These are phyloP conservation scores for Staurois parvus DNA, from an alignment of 2,797 vertebrate species.

Conservation along the genomic window DNA sequence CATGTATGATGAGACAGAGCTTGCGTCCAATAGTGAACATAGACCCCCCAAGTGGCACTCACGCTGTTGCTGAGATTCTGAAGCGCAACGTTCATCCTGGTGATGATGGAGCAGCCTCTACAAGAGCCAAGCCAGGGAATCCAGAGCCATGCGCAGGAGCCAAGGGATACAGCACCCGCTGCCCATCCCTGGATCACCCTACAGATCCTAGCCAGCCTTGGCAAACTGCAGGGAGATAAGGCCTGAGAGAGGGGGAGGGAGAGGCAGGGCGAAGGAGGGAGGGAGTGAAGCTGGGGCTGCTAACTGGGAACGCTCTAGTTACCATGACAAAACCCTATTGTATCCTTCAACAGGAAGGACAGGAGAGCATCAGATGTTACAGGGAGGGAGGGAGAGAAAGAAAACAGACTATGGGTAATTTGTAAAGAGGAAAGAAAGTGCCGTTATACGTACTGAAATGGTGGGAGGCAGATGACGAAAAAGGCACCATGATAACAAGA, in stretches of 20 bases:
- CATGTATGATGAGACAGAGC: slow-evolving; percentile 26
- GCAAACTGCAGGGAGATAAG: slow-evolving; percentile 57
- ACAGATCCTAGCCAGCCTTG: slow-evolving; percentile 53
- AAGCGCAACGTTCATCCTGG: slow-evolving; percentile 94
- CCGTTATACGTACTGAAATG: background rate
- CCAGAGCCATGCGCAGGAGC: slow-evolving; percentile 49
- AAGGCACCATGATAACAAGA: slow-evolving; percentile 27
- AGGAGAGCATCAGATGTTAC: slow-evolving; percentile 59
- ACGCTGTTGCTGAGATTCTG: slow-evolving; percentile 91
- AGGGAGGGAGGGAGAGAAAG: slow-evolving; percentile 37
- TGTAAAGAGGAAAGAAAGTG: slow-evolving; percentile 19
- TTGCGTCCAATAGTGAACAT: slow-evolving; percentile 8
- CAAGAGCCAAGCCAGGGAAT: slow-evolving; percentile 63
- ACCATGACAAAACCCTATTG: slow-evolving; percentile 64
- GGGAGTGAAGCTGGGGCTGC: slow-evolving; percentile 49
- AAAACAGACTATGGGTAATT: slow-evolving; percentile 13
- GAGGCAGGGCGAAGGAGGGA: slow-evolving; percentile 52
- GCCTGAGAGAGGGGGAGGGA: slow-evolving; percentile 56
- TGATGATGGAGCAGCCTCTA: slow-evolving; percentile 63
- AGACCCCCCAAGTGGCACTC: slow-evolving; percentile 68
- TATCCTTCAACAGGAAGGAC: slow-evolving; percentile 63
- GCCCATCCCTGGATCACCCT: slow-evolving; percentile 53
- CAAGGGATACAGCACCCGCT: slow-evolving; percentile 52
- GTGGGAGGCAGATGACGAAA: background rate
- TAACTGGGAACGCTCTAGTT: slow-evolving; percentile 59